These are phyloP conservation scores for Melitaea athalia DNA, from an alignment of 2,888 invertebrate genomes.

Conservation along the genomic window DNA sequence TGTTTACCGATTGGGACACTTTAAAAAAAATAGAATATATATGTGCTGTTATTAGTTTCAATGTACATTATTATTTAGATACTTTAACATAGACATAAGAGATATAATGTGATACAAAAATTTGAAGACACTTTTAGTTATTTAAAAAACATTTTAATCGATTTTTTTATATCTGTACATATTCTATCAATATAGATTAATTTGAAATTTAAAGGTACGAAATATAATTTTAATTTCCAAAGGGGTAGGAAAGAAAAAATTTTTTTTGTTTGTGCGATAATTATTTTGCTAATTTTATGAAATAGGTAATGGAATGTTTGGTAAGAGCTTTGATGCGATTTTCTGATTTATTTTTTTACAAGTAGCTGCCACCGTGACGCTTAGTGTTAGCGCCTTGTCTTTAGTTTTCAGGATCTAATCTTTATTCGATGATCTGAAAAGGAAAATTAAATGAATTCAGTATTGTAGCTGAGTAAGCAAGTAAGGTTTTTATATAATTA, in stretches of 20 bases:
- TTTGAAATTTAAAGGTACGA: background rate
- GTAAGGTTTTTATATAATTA: too few relatives aligned
- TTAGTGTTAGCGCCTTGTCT: conserved; percentile 49
- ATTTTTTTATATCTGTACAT: background rate
- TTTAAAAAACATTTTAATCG: background rate
- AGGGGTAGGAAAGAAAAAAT: background rate
- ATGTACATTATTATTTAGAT: too few relatives aligned
- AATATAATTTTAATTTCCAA: background rate
- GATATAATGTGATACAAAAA: too few relatives aligned
- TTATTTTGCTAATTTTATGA: background rate
- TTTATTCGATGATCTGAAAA: conserved; percentile 73
- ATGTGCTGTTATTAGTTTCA: too few relatives aligned
- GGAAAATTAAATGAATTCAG: conserved; percentile 25
- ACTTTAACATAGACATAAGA: too few relatives aligned
- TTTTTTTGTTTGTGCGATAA: conserved; percentile 16
- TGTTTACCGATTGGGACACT: too few relatives aligned
- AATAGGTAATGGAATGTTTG: conserved; percentile 20
- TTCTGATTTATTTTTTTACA: conserved; percentile 26
- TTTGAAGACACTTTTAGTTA: background rate
- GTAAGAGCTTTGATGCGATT: conserved; percentile 18
- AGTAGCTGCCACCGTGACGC: conserved; percentile 22
- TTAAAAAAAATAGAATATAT: too few relatives aligned
- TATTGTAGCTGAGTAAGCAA: background rate
- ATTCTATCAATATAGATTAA: background rate
- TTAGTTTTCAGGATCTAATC: conserved; percentile 72